These are phyloP conservation scores for Rhinichthys osculus DNA, from an alignment of 2,797 vertebrate species.

Conservation along the genomic window DNA sequence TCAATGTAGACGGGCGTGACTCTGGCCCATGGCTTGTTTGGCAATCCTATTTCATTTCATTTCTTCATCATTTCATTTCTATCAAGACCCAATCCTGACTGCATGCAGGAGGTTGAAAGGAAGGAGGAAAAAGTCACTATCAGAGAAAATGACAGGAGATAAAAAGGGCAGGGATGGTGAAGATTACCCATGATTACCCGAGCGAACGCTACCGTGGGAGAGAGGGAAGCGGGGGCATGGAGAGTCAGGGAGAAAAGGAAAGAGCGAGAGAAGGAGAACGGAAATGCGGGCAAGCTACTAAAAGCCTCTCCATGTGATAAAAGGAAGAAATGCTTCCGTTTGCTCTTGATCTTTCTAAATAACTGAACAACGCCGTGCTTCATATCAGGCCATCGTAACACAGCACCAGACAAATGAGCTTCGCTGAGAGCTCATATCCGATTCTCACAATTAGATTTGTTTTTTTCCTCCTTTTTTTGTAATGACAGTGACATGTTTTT, in stretches of 20 bases:
- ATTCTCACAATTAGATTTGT: slow-evolving; percentile 36
- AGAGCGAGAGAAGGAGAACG: slow-evolving; percentile 51
- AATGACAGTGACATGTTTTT: slow-evolving; percentile 37
- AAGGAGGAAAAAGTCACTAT: slow-evolving; percentile 46
- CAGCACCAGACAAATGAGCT: slow-evolving; percentile 40
- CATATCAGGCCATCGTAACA: slow-evolving; percentile 2
- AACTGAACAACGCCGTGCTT: background rate
- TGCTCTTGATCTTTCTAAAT: slow-evolving; percentile 49
- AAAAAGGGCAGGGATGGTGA: slow-evolving; percentile 68
- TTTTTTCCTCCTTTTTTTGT: background rate
- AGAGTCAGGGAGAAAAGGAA: slow-evolving; percentile 37
- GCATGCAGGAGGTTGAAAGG: slow-evolving; percentile 28
- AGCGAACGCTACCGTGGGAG: slow-evolving; percentile 63
- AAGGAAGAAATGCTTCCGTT: slow-evolving; percentile 23
- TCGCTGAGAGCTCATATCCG: slow-evolving; percentile 24
- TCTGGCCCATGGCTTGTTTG: slow-evolving; percentile 3
- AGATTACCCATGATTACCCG: slow-evolving; percentile 72
- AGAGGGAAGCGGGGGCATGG: slow-evolving; percentile 51
- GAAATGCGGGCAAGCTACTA: slow-evolving; percentile 31
- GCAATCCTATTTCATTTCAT: slow-evolving; percentile 43
- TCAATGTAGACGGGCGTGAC: background rate
- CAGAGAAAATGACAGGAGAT: slow-evolving; percentile 73
- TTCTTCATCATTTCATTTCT: slow-evolving; percentile 49
- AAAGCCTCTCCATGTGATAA: slow-evolving; percentile 58
- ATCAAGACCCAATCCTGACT: slow-evolving; percentile 32